Percentiles rank a stretch among this genome's conserved stretches.
Conservation (phyloP, 2,113 vertebrate genomes). For the Tyrannus savana region DNA sequence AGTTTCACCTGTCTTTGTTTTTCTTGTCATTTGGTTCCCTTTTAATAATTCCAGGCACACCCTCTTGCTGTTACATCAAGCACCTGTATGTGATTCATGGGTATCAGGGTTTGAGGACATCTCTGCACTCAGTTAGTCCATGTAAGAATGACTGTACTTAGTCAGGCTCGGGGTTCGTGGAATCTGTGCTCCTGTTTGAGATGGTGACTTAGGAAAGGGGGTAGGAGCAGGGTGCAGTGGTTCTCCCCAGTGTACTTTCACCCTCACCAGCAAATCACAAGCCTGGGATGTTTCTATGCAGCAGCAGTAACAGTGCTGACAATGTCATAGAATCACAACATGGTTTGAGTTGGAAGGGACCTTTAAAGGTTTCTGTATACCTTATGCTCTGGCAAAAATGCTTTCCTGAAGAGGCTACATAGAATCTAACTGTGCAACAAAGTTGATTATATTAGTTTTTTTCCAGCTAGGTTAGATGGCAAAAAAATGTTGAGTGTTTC, state of each 20-base stretch:
- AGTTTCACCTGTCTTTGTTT: slow-evolving; percentile 20
- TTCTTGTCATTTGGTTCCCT: slow-evolving; percentile 22
- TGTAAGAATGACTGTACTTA: background rate
- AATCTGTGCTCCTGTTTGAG: background rate
- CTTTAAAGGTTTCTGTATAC: background rate
- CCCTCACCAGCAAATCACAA: background rate
- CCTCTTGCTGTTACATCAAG: slow-evolving; percentile 22
- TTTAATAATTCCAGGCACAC: slow-evolving; percentile 41
- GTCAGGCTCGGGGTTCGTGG: rapidly evolving
- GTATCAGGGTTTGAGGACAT: slow-evolving; percentile 7
- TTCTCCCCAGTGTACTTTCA: background rate
- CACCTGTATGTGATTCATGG: slow-evolving; percentile 31
- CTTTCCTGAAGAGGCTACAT: background rate
- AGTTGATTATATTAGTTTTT: background rate
- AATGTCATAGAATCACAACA: background rate
- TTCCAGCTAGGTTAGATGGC: background rate
- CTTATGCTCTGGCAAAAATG: background rate
- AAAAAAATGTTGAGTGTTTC: background rate
- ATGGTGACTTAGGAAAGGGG: background rate
- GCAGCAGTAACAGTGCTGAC: background rate
- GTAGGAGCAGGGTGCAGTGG: background rate
- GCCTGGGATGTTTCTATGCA: background rate
- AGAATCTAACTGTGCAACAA: background rate
- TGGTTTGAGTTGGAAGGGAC: background rate
- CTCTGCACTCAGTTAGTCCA: background rate